These are phyloP conservation scores for Vesta saturnalis DNA, from an alignment of 2,888 invertebrate species.

Conservation along the genomic window DNA sequence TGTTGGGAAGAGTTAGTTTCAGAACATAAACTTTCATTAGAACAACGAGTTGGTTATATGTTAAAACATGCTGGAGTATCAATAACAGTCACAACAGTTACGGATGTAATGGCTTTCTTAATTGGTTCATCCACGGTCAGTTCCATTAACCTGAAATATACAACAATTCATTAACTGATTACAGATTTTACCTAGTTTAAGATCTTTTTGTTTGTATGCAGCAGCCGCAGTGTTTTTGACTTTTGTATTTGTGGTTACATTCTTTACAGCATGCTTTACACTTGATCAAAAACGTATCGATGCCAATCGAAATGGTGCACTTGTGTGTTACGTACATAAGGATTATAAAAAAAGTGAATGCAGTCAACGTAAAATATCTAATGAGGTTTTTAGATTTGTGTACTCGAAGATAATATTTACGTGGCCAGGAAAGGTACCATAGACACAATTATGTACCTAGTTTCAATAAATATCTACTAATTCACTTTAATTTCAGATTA, in stretches of 20 bases:
- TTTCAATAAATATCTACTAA: neutral
- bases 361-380: conserved; percentile 67
- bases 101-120: conserved; percentile 82
- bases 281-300: conserved; percentile 75
- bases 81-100: conserved; percentile 84
- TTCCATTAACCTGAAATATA: too few relatives aligned
- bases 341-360: conserved; percentile 64
- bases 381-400: conserved; percentile 67
- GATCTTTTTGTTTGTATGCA: conserved; percentile 85
- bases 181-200: conserved; percentile 80
- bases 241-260: conserved; percentile 80
- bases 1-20: conserved; percentile 75
- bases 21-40: conserved; percentile 66
- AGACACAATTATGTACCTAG: too few relatives aligned
- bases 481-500: conserved; percentile 56
- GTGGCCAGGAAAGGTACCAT: conserved; percentile 71
- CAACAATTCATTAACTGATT: neutral
- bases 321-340: conserved; percentile 74
- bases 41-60: conserved; percentile 75
- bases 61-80: conserved; percentile 85
- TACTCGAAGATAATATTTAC: conserved; percentile 75
- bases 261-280: conserved; percentile 81
- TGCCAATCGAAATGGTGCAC: conserved; percentile 70
- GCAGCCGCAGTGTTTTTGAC: conserved; percentile 80
- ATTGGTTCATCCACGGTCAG: conserved; percentile 80